Conservation (phyloP, 2,113 vertebrate genomes). For the Elachura formosa region DNA sequence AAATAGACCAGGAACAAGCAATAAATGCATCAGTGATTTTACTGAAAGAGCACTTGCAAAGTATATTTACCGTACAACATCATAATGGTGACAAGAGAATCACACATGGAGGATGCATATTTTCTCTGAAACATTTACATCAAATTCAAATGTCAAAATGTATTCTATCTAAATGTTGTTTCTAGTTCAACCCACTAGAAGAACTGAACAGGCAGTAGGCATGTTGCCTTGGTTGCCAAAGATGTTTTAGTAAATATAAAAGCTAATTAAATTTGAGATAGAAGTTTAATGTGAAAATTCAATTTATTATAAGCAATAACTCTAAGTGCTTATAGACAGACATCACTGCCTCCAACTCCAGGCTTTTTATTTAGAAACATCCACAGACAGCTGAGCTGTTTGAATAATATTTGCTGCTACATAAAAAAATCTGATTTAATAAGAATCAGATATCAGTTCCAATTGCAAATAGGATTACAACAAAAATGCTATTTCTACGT, state of each 20-base stretch:
- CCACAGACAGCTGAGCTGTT: not conserved
- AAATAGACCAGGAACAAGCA: conserved; percentile 16
- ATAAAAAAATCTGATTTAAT: not conserved
- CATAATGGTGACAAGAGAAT: not conserved
- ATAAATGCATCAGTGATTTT: not conserved
- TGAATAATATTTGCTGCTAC: not conserved
- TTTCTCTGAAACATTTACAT: conserved; percentile 53
- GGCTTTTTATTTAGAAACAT: conserved; percentile 43
- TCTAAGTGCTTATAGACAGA: conserved; percentile 17
- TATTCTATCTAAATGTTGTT: conserved; percentile 44
- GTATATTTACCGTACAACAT: conserved; percentile 12
- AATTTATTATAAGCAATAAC: conserved; percentile 48
- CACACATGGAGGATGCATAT: not conserved
- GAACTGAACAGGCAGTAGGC: conserved; percentile 45
- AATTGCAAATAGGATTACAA: conserved; percentile 4
- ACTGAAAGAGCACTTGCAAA: conserved; percentile 28
- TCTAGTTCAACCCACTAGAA: conserved; percentile 45
- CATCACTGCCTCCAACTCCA: not conserved
- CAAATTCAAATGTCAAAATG: conserved; percentile 68
- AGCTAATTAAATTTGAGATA: conserved; percentile 31
- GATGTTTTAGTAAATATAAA: conserved; percentile 7
- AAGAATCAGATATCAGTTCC: not conserved
- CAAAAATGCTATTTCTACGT: not conserved
- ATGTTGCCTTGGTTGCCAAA: conserved; percentile 21
- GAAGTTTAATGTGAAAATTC: conserved; percentile 36